A percentile compares a stretch with the other conserved stretches of the same genome.
These are phyloP conservation scores for Netelia melanura DNA, from an alignment of 2,888 invertebrate species.

Conservation along the genomic window DNA sequence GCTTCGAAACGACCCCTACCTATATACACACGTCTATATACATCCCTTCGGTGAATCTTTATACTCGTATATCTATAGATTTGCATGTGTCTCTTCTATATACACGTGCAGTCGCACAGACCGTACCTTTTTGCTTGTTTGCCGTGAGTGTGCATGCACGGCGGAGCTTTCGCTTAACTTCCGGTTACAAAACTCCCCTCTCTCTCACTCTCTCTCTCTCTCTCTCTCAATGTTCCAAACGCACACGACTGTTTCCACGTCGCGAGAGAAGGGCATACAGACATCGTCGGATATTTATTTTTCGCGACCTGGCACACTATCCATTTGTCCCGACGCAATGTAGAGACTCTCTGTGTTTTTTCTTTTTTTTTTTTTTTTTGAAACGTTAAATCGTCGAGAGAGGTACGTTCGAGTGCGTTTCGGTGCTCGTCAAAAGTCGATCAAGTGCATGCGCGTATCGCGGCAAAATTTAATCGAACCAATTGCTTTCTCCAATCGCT, in stretches of 20 bases:
- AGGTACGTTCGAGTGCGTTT: too few species aligned
- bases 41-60: constrained; percentile 2
- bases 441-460: too few species aligned
- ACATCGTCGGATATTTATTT: constrained; percentile 1
- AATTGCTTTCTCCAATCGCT: too few species aligned
- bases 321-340: background rate
- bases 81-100: background rate
- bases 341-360: background rate
- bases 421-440: too few species aligned
- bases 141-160: background rate
- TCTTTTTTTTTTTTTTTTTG: too few species aligned
- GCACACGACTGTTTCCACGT: background rate
- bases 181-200: background rate
- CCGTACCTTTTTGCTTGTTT: constrained; percentile 24
- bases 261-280: background rate
- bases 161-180: constrained; percentile 5
- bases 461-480: too few species aligned
- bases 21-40: constrained; percentile 35
- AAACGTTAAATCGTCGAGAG: background rate
- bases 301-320: background rate
- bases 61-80: background rate
- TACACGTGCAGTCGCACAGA: background rate
- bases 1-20: constrained; percentile 69
- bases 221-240: background rate
- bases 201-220: too few species aligned